phyloP scores from a whole-genome alignment of 2,113 vertebrate species.

The Porphyrio hochstetteri region DNA sequence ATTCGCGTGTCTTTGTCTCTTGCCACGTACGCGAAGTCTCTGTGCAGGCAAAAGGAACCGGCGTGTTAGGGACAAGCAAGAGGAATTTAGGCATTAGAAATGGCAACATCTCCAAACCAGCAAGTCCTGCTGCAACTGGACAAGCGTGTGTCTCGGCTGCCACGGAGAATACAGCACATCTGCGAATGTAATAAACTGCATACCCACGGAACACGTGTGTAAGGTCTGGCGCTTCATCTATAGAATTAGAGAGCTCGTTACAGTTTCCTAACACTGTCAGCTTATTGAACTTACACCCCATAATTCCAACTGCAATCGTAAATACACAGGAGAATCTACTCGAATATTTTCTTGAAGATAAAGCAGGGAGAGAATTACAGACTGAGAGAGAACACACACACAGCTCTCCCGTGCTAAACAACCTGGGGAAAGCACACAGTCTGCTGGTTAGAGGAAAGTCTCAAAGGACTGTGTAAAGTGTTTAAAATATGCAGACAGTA shows the following conservation, averaged over 20 bases:
- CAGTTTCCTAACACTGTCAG: background rate
- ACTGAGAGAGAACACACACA: background rate
- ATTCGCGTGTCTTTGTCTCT: slow-evolving; percentile 96
- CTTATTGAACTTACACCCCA: background rate
- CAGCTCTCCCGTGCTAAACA: background rate
- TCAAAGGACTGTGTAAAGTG: background rate
- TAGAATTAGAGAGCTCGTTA: background rate
- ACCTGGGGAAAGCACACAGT: background rate
- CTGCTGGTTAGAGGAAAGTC: background rate
- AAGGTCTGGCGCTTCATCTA: background rate
- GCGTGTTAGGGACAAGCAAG: slow-evolving; percentile 5
- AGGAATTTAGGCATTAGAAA: background rate
- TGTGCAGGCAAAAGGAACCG: slow-evolving; percentile 59
- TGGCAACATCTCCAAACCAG: background rate
- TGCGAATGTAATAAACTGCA: background rate
- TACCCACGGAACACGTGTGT: background rate
- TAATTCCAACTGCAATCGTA: background rate
- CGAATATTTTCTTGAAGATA: background rate
- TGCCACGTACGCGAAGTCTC: slow-evolving; percentile 97
- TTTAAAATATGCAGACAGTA: slow-evolving; percentile 35
- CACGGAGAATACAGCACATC: background rate
- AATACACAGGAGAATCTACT: background rate
- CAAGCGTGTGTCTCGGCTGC: background rate
- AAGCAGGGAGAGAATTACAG: background rate
- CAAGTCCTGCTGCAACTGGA: background rate